Evolutionary conservation across 1,140 invertebrate species (phyloP).

Genomic region (Nebria ingens): DNA sequence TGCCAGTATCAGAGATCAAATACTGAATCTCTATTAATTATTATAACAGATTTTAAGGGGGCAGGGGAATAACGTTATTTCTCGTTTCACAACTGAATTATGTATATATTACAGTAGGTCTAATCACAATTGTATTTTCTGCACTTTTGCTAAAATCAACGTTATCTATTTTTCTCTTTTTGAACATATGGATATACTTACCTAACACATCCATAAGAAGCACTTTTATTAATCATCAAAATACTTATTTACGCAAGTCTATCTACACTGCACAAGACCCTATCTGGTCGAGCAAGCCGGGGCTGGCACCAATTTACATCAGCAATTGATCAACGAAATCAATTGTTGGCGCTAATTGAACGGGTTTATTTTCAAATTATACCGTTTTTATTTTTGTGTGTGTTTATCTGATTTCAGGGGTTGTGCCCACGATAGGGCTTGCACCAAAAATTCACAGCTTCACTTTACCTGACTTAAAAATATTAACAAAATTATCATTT

Average conservation of each 20-base stretch:
- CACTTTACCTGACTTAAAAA: not conserved
- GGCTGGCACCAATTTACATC: not conserved
- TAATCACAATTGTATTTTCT: slow-evolving; percentile 8
- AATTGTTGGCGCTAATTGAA: too few species aligned
- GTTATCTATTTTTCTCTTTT: slow-evolving; percentile 5
- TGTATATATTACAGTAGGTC: not conserved
- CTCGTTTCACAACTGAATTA: not conserved
- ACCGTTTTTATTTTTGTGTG: not conserved
- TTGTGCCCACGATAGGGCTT: not conserved
- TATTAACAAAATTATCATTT: too few species aligned
- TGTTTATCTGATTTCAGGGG: not conserved
- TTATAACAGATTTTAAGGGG: too few species aligned
- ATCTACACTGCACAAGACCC: slow-evolving; percentile 20
- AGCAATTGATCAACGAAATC: not conserved
- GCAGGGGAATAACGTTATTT: too few species aligned
- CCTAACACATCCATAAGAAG: slow-evolving; percentile 39
- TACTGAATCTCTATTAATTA: too few species aligned
- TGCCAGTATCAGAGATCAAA: too few species aligned
- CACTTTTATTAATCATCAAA: slow-evolving; percentile 36
- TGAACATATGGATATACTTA: slow-evolving; percentile 31
- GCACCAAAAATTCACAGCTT: slow-evolving; percentile 6
- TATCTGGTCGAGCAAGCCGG: not conserved
- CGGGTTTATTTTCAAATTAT: too few species aligned
- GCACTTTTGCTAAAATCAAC: slow-evolving; percentile 8
- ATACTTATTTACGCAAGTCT: slow-evolving; percentile 29